Evolutionary conservation across 2,113 vertebrate species (phyloP).

Genomic region (Tachycineta bicolor): DNA sequence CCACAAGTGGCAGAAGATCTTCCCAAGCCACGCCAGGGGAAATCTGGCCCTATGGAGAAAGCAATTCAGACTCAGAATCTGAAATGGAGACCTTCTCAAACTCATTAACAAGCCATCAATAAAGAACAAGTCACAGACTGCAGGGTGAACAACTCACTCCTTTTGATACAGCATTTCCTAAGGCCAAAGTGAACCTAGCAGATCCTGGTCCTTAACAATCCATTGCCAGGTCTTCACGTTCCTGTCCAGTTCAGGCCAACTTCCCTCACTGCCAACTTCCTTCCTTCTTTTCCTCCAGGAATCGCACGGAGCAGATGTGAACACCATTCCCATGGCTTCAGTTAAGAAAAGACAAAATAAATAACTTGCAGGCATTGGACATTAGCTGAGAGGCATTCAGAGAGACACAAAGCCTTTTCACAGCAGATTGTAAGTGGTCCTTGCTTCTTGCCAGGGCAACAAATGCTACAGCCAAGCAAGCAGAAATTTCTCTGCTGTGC

Average conservation of each 20-base stretch:
- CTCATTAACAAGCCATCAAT: background rate
- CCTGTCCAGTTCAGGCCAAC: background rate
- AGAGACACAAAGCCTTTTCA: background rate
- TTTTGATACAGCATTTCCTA: background rate
- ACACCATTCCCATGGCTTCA: background rate
- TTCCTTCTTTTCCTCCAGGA: background rate
- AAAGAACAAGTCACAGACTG: background rate
- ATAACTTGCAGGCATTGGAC: background rate
- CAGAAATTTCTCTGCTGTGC: conserved; percentile 14
- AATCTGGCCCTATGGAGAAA: background rate
- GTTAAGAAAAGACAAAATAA: conserved; percentile 8
- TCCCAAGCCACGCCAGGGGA: background rate
- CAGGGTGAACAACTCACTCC: background rate
- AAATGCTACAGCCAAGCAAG: conserved; percentile 26
- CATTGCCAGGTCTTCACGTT: background rate
- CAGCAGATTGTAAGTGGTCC: conserved; percentile 8
- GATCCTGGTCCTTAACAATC: background rate
- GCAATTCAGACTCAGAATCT: background rate
- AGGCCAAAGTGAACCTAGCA: background rate
- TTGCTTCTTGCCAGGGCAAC: conserved; percentile 36
- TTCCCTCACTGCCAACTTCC: background rate
- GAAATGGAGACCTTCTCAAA: background rate
- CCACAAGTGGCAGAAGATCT: background rate
- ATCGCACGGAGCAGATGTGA: background rate
- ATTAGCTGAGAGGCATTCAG: background rate